Percentiles rank a stretch among this genome's conserved stretches.
These are phyloP conservation scores for Perca flavescens DNA, from an alignment of 2,113 vertebrate species.

Conservation along the genomic window DNA sequence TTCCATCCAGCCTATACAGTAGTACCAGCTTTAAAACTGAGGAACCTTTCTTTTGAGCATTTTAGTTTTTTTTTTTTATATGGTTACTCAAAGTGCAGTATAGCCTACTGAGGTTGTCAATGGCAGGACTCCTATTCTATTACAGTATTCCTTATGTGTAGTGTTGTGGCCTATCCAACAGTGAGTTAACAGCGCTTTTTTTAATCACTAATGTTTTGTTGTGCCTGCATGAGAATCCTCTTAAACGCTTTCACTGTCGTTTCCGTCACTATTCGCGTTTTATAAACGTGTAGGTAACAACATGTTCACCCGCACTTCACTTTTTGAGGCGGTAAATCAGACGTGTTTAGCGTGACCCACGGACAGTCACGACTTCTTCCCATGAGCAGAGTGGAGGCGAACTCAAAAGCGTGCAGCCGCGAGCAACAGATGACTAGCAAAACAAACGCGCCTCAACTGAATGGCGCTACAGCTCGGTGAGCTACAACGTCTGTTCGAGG, in stretches of 20 bases:
- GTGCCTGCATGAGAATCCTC: neutral
- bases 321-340: constrained; percentile 1
- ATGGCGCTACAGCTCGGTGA: constrained; percentile 15
- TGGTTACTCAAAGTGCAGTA: neutral
- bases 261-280: neutral
- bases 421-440: constrained; percentile 81
- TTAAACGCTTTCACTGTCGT: neutral
- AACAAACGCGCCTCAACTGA: constrained; percentile 50
- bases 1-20: no score
- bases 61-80: neutral
- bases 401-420: constrained; percentile 51
- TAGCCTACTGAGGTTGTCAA: neutral
- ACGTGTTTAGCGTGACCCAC: neutral
- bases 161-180: neutral
- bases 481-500: neutral
- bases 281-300: neutral
- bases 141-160: neutral
- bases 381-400: constrained; percentile 42
- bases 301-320: neutral
- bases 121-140: neutral
- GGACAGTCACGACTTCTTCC: constrained; percentile 64
- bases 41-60: neutral
- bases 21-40: neutral
- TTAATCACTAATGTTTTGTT: neutral
- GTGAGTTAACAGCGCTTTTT: neutral